Base-by-base conservation (phyloP, 2,113 vertebrate genomes). In the Tringa solitaria region DNA sequence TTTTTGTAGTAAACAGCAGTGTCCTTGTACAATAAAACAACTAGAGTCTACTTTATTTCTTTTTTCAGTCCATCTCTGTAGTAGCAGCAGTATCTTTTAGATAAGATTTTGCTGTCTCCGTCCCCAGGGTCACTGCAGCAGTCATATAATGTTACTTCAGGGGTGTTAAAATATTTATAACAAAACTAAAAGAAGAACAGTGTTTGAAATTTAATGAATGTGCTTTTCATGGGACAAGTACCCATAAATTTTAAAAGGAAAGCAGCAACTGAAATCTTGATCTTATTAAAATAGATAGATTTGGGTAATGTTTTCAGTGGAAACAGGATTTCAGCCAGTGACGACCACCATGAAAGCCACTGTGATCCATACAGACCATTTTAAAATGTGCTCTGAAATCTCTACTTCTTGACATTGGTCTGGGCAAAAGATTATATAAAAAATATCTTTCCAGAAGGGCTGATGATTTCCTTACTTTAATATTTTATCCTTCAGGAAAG, bases 151-250 rank as follows among this genome's bases (percentile, higher is more conserved):
- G 8, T 89, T 94, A 91, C 76, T 87, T 94, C 53, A 81, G 51
- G 45, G 75, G 14, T 67, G 41, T 64, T 91, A 60, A 90, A 95
- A 79, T 93, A 88, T 88, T 85, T 67, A 93, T 65, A 65, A 70
- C 28, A 74, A 82, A 95, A 87, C 69, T 89, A 78, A 89, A 92
- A 39, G 24, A 89, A 82, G 87, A 91, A 82, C 30, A 73, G 33
- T 83, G 39, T 60, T 92, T 84, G 56, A 95, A 80, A 93, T 87
- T 77, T 73, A 77, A 64, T 87, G 60, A 80, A 77, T 45, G 10
- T 69, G 39, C 73, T 85, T 90, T 93, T 79, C 32, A 45, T 73
- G n/a, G 61, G 35, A 73, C 17, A n/a, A 56, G 53, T 64, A 68
- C 12, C 26, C 48, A 72, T 50, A 46, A 21, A 79, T 92, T 84